Evolutionary conservation across 2,888 invertebrate genomes (phyloP), one percentile per base, ranked within the genome.

Genomic region (Drosophila mayaguana): DNA sequence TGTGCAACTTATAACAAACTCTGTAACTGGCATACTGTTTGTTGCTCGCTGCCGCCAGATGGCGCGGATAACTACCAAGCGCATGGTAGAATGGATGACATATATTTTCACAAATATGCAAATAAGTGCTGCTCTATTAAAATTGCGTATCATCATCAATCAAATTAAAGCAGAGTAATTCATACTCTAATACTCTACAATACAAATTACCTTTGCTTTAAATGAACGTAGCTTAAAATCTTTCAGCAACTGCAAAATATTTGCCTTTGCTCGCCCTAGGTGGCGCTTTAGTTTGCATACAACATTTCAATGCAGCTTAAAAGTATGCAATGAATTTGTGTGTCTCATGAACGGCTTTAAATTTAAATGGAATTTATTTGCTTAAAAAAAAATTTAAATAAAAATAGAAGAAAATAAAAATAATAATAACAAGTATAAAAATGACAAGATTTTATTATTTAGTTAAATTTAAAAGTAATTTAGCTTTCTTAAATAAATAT

Each of bases 261-360:
- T 20, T 36, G 3, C 11, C 2, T 12, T 20, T 63, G 9, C 4
- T 43, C 12, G 0, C 4, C 40, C 53, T 22, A 56, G 70, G 36
- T 40, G 57, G 28, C 48, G 70, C 36, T 20, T 18, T 5, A 11
- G 11, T 38, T 32, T 6, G 12, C 9, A 6, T 28, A 12, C 2
- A 45, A 2, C 43, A 36, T 34, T 16, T 12, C 1, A n/a, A 11
- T 3, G 1, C 36, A n/a, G 63, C 68, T 12, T 0, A 56, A 54
- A 68, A 63, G 59, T 68, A 68, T 65, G 62, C 63, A 68, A 57
- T 14, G n/a, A 12, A n/a, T 5, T 18, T 18, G 7, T 5, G 6
- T 22, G n/a, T 12, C 7, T 3, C 7, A 25, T 7, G 4, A 48
- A 50, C 12, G 7, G 4, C 0, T 14, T 20, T 0, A 1, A 53